Evolutionary conservation across 2,888 invertebrate genomes (phyloP).

Genomic region (Imbricaverruca yamaguchii): DNA sequence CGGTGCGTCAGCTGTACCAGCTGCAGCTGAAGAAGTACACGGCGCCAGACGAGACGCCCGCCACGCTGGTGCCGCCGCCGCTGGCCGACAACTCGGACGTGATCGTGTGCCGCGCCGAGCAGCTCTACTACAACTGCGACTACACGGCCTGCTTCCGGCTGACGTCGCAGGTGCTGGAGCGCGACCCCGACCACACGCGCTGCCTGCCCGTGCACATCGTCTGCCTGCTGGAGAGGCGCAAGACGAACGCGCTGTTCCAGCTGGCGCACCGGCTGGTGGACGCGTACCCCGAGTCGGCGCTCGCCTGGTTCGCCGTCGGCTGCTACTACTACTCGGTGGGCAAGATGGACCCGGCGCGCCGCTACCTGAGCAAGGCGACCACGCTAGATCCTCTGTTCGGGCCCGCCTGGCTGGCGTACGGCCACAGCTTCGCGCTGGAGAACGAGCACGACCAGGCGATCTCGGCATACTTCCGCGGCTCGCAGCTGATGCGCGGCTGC

Average conservation of each 20-base stretch:
- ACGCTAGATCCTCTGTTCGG: constrained; percentile 83
- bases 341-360: constrained; percentile 82
- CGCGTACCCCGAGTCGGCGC: constrained; percentile 80
- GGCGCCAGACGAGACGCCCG: constrained; percentile 48
- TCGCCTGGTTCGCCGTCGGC: constrained; percentile 95
- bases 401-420: constrained; percentile 95
- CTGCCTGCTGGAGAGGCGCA: constrained; percentile 69
- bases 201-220: constrained; percentile 74
- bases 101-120: constrained; percentile 64
- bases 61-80: constrained; percentile 35
- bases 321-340: constrained; percentile 92
- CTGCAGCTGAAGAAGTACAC: constrained; percentile 80
- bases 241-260: constrained; percentile 75
- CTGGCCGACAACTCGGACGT: constrained; percentile 60
- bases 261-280: constrained; percentile 88
- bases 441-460: constrained; percentile 98
- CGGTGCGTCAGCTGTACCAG: constrained; percentile 67
- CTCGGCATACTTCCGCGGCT: constrained; percentile 98
- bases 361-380: constrained; percentile 84
- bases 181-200: constrained; percentile 68
- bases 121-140: constrained; percentile 74
- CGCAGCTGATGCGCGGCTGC: constrained; percentile 90
- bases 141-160: constrained; percentile 64
- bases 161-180: constrained; percentile 59
- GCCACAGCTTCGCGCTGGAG: constrained; percentile 95